A percentile compares a stretch with the other conserved stretches of the same genome.
phyloP scores from a whole-genome alignment of 2,113 vertebrate genomes.

The Mustelus asterias region DNA sequence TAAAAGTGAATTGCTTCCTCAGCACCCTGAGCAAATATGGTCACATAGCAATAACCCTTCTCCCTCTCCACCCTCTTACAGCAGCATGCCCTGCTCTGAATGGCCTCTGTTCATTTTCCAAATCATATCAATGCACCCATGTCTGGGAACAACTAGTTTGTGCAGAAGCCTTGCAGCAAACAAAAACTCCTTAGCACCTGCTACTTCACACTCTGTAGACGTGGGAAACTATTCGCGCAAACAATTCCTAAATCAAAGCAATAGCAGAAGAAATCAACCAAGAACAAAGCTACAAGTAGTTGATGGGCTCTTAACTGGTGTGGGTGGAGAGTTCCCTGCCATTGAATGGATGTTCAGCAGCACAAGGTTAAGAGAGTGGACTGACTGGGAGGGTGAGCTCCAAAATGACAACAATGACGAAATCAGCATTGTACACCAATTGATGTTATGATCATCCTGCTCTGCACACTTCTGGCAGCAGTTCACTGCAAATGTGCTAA shows the following conservation, averaged over 20 bases:
- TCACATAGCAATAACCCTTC: no score
- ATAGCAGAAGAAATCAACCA: not conserved
- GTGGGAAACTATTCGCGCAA: not conserved
- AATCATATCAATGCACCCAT: no score
- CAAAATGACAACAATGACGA: not conserved
- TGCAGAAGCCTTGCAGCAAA: no score
- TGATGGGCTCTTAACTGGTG: not conserved
- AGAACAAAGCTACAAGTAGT: not conserved
- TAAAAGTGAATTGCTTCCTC: no score
- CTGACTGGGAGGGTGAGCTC: not conserved
- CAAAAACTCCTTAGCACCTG: not conserved
- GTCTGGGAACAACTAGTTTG: no score
- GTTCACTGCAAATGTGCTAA: not conserved
- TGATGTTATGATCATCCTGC: not conserved
- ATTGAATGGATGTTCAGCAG: not conserved
- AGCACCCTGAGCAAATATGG: no score
- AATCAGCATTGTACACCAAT: not conserved
- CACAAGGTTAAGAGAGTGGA: not conserved
- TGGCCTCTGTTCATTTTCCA: no score
- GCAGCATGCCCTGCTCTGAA: no score
- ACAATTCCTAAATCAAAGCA: not conserved
- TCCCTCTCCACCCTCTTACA: no score
- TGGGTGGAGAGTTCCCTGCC: not conserved
- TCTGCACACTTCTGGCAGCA: not conserved
- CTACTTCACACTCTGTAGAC: not conserved